A percentile compares a stretch with the other conserved stretches of the same genome.
Conservation (phyloP, 2,797 vertebrate species). For the Sciaenops ocellatus region DNA sequence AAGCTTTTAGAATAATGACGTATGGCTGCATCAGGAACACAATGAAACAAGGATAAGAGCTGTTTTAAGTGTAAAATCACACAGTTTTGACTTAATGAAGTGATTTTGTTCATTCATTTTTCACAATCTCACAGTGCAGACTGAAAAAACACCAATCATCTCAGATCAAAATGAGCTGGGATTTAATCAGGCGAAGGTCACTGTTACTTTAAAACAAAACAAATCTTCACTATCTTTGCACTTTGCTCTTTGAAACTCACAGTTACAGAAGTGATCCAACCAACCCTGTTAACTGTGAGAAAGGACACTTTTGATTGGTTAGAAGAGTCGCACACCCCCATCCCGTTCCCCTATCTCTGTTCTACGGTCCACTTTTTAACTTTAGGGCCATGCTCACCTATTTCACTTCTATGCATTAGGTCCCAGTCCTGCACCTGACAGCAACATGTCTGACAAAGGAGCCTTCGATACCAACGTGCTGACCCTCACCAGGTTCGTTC, state of each 20-base stretch:
- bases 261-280: slow-evolving; percentile 49
- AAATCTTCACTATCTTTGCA: slow-evolving; percentile 71
- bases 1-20: slow-evolving; percentile 11
- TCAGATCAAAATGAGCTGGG: background rate
- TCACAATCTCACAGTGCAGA: background rate
- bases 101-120: background rate
- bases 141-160: background rate
- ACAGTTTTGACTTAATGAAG: background rate
- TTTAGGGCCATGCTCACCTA: slow-evolving; percentile 25
- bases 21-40: background rate
- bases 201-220: slow-evolving; percentile 32
- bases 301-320: slow-evolving; percentile 72
- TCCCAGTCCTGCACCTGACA: slow-evolving; percentile 48
- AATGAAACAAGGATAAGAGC: slow-evolving; percentile 3
- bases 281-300: slow-evolving; percentile 18
- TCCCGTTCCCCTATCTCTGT: slow-evolving; percentile 32
- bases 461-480: slow-evolving; percentile 92
- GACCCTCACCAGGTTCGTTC: slow-evolving; percentile 95
- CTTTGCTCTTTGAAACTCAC: slow-evolving; percentile 72
- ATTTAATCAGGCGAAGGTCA: background rate
- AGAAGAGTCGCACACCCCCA: slow-evolving; percentile 62
- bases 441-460: slow-evolving; percentile 88
- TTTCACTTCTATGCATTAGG: slow-evolving; percentile 37
- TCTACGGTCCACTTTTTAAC: slow-evolving; percentile 63
- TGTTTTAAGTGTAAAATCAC: background rate